These are phyloP conservation scores for Papilio dardanus DNA, from an alignment of 1,140 invertebrate genomes.

Conservation along the genomic window DNA sequence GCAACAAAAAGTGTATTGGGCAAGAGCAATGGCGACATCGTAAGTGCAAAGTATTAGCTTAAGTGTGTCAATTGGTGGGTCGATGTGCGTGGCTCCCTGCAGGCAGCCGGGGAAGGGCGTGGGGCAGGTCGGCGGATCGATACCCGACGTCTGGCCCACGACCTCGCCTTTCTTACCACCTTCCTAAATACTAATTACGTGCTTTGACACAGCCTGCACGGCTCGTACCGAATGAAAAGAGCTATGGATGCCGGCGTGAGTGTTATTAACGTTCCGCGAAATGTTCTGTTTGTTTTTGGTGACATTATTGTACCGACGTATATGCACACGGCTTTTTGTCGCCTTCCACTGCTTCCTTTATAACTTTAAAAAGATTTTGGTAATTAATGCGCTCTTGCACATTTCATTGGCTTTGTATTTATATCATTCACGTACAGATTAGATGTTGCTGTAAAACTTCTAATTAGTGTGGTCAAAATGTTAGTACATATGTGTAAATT, in stretches of 20 bases:
- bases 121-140: conserved; percentile 79
- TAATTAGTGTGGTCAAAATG: background rate
- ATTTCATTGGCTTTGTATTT: background rate
- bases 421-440: background rate
- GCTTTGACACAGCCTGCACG: conserved; percentile 79
- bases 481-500: background rate
- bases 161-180: conserved; percentile 82
- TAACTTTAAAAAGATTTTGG: conserved; percentile 9
- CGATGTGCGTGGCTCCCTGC: conserved; percentile 75
- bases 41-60: conserved; percentile 79
- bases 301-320: conserved; percentile 48
- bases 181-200: conserved; percentile 83
- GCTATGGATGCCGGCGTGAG: conserved; percentile 65
- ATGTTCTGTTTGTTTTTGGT: conserved; percentile 66
- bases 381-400: background rate
- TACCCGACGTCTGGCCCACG: conserved; percentile 79
- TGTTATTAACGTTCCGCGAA: conserved; percentile 69
- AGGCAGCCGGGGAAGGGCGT: conserved; percentile 59
- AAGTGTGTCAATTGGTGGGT: conserved; percentile 81
- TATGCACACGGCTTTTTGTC: conserved; percentile 39
- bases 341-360: conserved; percentile 1
- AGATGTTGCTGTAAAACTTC: background rate
- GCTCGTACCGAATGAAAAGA: conserved; percentile 74
- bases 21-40: conserved; percentile 62
- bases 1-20: conserved; percentile 43